These are phyloP conservation scores for Aphrophora alni DNA, from an alignment of 2,888 invertebrate genomes.

Conservation along the genomic window DNA sequence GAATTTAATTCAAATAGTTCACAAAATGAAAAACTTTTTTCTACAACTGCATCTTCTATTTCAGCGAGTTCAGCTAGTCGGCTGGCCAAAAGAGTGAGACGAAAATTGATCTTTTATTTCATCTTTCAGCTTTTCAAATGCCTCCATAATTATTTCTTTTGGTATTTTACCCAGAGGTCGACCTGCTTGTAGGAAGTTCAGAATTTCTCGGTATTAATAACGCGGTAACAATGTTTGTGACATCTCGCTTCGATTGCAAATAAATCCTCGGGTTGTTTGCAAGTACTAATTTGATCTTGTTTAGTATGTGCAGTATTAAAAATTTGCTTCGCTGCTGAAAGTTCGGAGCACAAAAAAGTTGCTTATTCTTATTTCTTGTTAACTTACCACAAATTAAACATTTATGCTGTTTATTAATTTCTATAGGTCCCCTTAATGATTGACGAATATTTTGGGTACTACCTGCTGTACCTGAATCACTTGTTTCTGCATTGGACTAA, in stretches of 20 bases:
- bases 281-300: neutral
- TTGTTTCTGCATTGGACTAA: too few relatives aligned
- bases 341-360: neutral
- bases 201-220: neutral
- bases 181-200: neutral
- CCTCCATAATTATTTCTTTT: neutral
- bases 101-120: neutral
- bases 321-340: neutral
- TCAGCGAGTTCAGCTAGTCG: too few relatives aligned
- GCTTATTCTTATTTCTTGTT: neutral
- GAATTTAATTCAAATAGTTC: too few relatives aligned
- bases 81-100: neutral
- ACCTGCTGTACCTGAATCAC: neutral
- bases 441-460: neutral
- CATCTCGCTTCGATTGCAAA: neutral
- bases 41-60: too few relatives aligned
- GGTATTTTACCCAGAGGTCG: neutral
- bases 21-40: too few relatives aligned
- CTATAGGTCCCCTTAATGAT: neutral
- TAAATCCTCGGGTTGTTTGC: neutral
- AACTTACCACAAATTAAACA: neutral
- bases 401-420: neutral
- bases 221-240: neutral
- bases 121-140: neutral
- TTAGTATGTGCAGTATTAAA: neutral